phyloP scores from a whole-genome alignment of 2,113 vertebrate genomes.

The Rhodinocichla rosea region DNA sequence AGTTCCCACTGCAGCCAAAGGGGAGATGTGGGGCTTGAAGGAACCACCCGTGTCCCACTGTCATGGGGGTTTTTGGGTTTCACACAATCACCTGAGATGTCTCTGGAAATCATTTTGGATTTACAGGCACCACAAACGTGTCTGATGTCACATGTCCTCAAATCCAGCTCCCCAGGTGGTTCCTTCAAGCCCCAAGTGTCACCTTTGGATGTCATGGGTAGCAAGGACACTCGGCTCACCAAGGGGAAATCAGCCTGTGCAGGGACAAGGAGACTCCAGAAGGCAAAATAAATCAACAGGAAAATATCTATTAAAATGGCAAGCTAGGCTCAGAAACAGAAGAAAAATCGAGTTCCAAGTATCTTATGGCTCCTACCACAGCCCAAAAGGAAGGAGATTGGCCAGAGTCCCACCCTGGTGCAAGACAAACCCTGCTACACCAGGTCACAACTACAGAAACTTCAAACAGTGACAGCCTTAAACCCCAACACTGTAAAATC shows the following conservation, averaged over 20 bases:
- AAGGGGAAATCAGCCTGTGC: not conserved
- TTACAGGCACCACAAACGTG: fast-evolving
- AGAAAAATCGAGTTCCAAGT: not conserved
- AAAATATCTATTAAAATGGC: not conserved
- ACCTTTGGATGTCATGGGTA: not conserved
- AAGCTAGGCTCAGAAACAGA: not conserved
- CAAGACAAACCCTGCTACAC: not conserved
- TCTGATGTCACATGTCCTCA: not conserved
- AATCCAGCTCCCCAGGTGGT: not conserved
- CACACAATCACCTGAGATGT: fast-evolving
- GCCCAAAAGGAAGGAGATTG: not conserved
- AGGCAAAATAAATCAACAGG: not conserved
- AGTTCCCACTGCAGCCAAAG: not conserved
- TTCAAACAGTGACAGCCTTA: not conserved
- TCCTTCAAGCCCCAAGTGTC: not conserved
- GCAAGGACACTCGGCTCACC: not conserved
- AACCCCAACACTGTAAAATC: not conserved
- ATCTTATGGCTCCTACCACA: not conserved
- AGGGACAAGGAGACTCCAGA: not conserved
- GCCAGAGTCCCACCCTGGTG: not conserved
- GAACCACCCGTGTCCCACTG: not conserved
- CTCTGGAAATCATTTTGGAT: not conserved
- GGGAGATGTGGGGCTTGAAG: not conserved
- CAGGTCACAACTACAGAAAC: not conserved
- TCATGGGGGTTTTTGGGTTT: not conserved